These are phyloP conservation scores for Amphilophus citrinellus DNA, from an alignment of 2,113 vertebrate genomes.

Conservation along the genomic window DNA sequence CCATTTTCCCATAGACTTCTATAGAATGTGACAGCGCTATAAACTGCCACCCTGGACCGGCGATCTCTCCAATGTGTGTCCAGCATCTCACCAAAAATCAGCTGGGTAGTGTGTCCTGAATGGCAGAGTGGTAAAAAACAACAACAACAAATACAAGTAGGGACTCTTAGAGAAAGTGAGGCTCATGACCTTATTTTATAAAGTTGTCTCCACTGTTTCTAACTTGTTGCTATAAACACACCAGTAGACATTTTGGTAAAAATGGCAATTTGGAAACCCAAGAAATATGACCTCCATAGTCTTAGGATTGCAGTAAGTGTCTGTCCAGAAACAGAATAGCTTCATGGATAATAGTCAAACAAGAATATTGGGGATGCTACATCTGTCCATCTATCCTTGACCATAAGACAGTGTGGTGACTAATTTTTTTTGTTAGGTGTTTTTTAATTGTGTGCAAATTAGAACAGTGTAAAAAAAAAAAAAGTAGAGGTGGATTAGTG, in stretches of 20 bases:
- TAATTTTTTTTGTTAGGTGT: not conserved
- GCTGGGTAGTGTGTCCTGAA: too few relatives aligned
- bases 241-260: not conserved
- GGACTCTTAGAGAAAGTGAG: not conserved
- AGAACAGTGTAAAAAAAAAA: not conserved
- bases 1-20: too few relatives aligned
- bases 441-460: not conserved
- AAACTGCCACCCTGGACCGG: too few relatives aligned
- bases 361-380: not conserved
- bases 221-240: not conserved
- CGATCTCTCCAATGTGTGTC: too few relatives aligned
- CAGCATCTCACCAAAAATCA: too few relatives aligned
- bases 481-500: not conserved
- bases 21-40: too few relatives aligned
- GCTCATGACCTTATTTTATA: not conserved
- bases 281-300: not conserved
- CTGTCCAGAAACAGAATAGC: not conserved
- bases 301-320: not conserved
- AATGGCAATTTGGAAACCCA: not conserved
- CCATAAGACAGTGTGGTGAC: not conserved
- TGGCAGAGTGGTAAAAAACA: too few relatives aligned
- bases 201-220: not conserved
- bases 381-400: not conserved
- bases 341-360: not conserved
- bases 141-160: not conserved